These are phyloP conservation scores for Serranus cabrilla DNA, from an alignment of 2,797 vertebrate genomes.

Conservation along the genomic window DNA sequence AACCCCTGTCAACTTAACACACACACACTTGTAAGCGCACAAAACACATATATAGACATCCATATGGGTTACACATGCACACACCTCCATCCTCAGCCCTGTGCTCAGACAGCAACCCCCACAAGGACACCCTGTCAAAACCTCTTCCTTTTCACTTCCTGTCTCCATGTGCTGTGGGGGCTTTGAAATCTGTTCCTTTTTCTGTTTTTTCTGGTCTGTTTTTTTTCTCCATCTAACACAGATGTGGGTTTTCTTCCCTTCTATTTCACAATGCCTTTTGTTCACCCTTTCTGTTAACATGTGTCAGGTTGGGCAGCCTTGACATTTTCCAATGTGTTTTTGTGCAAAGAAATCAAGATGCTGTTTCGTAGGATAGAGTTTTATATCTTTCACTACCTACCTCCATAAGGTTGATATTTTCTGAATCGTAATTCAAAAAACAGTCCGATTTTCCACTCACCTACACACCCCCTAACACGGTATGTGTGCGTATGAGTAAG, in stretches of 20 bases:
- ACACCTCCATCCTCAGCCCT: constrained; percentile 79
- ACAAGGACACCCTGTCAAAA: constrained; percentile 87
- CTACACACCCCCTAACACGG: constrained; percentile 20
- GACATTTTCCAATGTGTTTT: constrained; percentile 79
- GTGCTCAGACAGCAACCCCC: constrained; percentile 83
- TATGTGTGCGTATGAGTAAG: constrained; percentile 3
- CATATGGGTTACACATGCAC: constrained; percentile 71
- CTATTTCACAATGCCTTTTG: constrained; percentile 78
- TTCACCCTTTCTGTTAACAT: constrained; percentile 78
- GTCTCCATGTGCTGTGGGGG: constrained; percentile 78
- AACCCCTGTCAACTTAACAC: constrained; percentile 78
- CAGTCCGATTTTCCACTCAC: constrained; percentile 24
- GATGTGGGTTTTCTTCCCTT: constrained; percentile 74
- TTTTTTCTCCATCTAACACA: constrained; percentile 75
- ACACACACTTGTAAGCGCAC: constrained; percentile 57
- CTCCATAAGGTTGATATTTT: constrained; percentile 57
- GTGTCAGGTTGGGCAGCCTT: constrained; percentile 81
- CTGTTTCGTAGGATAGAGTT: constrained; percentile 59
- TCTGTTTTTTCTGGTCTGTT: constrained; percentile 49
- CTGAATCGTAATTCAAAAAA: constrained; percentile 40
- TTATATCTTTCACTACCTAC: constrained; percentile 43
- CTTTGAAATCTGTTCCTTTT: constrained; percentile 82
- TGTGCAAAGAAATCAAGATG: constrained; percentile 69
- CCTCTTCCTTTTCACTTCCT: constrained; percentile 85
- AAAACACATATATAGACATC: constrained; percentile 77